Evolutionary conservation across 2,113 vertebrate genomes (phyloP), one percentile per base, ranked within the genome.

Genomic region (Cebidichthys violaceus): DNA sequence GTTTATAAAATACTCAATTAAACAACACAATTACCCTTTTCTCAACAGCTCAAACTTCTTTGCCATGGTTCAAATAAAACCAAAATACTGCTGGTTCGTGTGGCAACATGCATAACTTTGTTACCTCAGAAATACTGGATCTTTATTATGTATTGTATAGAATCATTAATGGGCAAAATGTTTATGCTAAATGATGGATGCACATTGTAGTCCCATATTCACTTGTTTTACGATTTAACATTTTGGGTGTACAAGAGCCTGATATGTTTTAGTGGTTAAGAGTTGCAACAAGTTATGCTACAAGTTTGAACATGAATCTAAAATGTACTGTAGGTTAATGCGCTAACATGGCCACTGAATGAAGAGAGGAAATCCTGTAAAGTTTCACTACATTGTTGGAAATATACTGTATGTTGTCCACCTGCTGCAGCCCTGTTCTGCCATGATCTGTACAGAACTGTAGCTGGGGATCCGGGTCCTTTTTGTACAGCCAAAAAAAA

Each of bases 1-100:
- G 20, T 68, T 79, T 31, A 55, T 29, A 13, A 71, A 85, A 71
- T 43, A 55, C 39, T 71, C 52, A 54, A 39, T 39, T 57, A 68
- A 77, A 60, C 31, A 37, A 47, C 29, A 33, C 27, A 47, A 20
- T 81, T 45, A 73, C 3, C 27, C 29, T 47, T 41, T 57, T 29
- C 11, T 35, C 14, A 54, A 35, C 22, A 35, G 57, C 29, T 71
- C 8, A 22, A 43, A 47, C 59, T 35, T 33, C 39, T 55, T 2
- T 31, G 9, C 43, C 50, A 9, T 37, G 60, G 31, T 15, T 59
- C 4, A 39, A 55, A 54, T 18, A 47, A 20, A 14, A 41, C 5
- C 35, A 15, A 45, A 10, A 45, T 3, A 22, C 22, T 65, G 60
- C 47, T 65, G 29, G 4, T 6, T 11, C 31, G 41, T 62, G 17